Base-by-base conservation (phyloP, 2,888 invertebrate species). In the Pristionchus mayeri region DNA sequence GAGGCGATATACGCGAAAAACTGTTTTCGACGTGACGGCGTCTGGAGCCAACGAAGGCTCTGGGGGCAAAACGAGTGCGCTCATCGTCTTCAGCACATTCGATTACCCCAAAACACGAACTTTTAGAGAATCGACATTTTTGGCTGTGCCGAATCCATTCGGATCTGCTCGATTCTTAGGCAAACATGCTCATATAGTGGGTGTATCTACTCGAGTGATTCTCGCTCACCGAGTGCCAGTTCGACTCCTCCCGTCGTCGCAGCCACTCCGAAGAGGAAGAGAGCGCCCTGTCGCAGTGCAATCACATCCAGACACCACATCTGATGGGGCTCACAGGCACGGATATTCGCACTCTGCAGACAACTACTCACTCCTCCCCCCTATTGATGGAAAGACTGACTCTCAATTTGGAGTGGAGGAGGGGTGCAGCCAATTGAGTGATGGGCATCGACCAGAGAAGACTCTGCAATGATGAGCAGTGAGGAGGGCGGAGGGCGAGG, bases 241-340 rank as follows among this genome's bases (percentile, higher is more conserved):
- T 82, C 63, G n/a, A 82, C 63, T 63, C 60, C 81, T 48, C 48
- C 60, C 4, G 48, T 63, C 11, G 9, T 37, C 13, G 63, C 48
- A 6, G 27, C 60, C 30, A 82, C 48, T 82, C 81, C 81, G 24
- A 63, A 40, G 4, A 82, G 81, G 16, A 82, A 82, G 18, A 82
- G 81, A 9, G 48, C 63, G 16, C 81, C 81, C n/a, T 60, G 63
- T 48, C 81, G n/a, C 60, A 82, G 30, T 11, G 63, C 24, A 48
- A 60, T n/a, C 30, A 48, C 81, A 30, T 82, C 81, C 63, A 82
- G 63, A 63, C 81, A 60, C 81, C 81, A 82, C 81, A 82, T 40
- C 18, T 50, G 63, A 4, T 21, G 48, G 2, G 60, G 7, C 3
- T 48, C 52, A 3, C 3, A 40, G 3, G 21, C 27, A 63, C 60